Conservation (phyloP, 2,797 vertebrate species). For the Alca torda region DNA sequence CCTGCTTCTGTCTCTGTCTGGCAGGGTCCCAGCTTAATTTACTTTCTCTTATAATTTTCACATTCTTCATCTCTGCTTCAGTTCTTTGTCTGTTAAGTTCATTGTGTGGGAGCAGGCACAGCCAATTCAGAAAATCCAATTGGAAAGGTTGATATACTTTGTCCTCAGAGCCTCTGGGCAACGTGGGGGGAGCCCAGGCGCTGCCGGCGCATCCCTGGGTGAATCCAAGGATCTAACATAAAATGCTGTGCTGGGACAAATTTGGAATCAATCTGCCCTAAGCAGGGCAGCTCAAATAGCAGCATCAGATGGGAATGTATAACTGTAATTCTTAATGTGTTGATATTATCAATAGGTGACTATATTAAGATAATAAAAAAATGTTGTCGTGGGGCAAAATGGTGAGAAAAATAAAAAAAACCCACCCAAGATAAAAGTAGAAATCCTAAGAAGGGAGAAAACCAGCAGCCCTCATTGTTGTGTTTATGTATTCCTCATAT, state of each 20-base stretch:
- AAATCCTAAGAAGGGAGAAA: background rate
- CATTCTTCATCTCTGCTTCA: background rate
- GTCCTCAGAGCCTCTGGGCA: background rate
- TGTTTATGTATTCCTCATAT: background rate
- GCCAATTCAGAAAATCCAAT: background rate
- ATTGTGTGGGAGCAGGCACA: background rate
- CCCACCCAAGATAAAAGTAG: background rate
- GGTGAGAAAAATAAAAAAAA: background rate
- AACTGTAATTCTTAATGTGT: background rate
- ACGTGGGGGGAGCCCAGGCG: fast-evolving
- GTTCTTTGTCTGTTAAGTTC: background rate
- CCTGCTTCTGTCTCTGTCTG: background rate
- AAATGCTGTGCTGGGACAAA: background rate
- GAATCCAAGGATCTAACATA: background rate
- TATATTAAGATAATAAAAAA: background rate
- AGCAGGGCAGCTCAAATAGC: background rate
- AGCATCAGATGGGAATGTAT: background rate
- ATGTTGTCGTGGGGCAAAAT: background rate
- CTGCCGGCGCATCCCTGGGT: background rate
- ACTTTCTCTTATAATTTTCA: background rate
- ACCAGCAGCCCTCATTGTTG: background rate
- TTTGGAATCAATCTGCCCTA: background rate
- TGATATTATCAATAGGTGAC: background rate
- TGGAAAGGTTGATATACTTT: background rate
- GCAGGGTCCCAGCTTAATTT: background rate